Percentiles rank a stretch among this genome's conserved stretches.
Conservation (phyloP, 2,888 invertebrate genomes). For the Dynastes maya region DNA sequence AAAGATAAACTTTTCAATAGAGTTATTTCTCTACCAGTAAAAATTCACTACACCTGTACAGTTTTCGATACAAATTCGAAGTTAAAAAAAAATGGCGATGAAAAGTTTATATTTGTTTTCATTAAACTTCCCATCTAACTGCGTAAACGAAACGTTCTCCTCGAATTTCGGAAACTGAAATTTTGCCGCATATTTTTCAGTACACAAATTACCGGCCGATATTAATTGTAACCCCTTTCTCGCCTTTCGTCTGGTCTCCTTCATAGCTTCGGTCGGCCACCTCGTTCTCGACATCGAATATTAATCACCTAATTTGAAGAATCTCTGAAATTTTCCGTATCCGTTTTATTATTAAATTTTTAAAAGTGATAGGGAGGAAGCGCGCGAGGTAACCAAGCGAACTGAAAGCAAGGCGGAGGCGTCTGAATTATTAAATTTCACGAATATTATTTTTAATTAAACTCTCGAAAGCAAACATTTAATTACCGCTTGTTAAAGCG, state of each 20-base stretch:
- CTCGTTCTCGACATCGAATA: conserved; percentile 20
- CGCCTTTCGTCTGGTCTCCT: background rate
- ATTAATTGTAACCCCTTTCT: conserved; percentile 20
- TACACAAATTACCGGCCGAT: conserved; percentile 14
- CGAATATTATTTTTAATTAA: conserved; percentile 47
- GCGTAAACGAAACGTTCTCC: no score
- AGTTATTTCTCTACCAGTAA: no score
- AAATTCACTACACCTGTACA: no score
- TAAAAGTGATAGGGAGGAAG: background rate
- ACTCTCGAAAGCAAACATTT: conserved; percentile 46
- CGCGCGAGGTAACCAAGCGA: background rate
- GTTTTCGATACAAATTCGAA: no score
- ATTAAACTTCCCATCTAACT: no score
- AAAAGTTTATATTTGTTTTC: no score
- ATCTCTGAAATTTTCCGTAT: conserved; percentile 41
- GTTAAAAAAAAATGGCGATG: no score
- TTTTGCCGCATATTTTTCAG: background rate
- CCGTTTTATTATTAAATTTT: conserved; percentile 44
- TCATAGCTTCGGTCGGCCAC: background rate
- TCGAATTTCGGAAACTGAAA: no score
- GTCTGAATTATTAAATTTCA: conserved; percentile 40
- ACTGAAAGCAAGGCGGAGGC: background rate
- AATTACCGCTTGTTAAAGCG: conserved; percentile 43
- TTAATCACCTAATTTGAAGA: conserved; percentile 46
- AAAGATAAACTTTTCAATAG: no score